Evolutionary conservation across 1,140 invertebrate species (phyloP).

Genomic region (Leptinotarsa texana): DNA sequence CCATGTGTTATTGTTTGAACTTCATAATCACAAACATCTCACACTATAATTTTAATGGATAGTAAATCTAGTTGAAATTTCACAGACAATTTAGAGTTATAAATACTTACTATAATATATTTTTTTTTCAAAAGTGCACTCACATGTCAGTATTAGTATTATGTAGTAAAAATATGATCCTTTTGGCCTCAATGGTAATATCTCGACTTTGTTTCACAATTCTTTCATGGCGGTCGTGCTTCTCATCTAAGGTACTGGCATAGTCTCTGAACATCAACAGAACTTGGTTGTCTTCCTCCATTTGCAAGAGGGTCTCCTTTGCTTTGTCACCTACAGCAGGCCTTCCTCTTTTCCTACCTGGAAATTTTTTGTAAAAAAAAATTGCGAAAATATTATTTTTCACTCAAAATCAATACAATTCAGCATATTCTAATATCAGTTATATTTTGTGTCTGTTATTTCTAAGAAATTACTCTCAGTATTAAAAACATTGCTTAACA

Average conservation of each 20-base stretch:
- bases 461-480: no score
- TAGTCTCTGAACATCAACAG: constrained; percentile 71
- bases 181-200: constrained; percentile 90
- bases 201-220: constrained; percentile 84
- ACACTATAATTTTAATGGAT: no score
- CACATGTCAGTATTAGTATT: constrained; percentile 61
- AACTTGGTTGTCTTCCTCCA: constrained; percentile 64
- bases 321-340: constrained; percentile 44
- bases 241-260: constrained; percentile 72
- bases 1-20: no score
- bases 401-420: no score
- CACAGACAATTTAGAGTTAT: no score
- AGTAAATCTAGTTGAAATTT: no score
- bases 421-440: no score
- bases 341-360: constrained; percentile 29
- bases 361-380: not conserved
- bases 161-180: constrained; percentile 86
- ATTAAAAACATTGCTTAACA: no score
- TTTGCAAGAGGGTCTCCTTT: constrained; percentile 44
- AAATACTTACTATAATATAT: no score
- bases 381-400: no score
- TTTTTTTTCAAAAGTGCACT: not conserved
- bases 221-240: constrained; percentile 84
- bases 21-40: no score
- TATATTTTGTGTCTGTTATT: no score